Evolutionary conservation across 2,888 invertebrate species (phyloP).

Genomic region (Volucella bombylans): DNA sequence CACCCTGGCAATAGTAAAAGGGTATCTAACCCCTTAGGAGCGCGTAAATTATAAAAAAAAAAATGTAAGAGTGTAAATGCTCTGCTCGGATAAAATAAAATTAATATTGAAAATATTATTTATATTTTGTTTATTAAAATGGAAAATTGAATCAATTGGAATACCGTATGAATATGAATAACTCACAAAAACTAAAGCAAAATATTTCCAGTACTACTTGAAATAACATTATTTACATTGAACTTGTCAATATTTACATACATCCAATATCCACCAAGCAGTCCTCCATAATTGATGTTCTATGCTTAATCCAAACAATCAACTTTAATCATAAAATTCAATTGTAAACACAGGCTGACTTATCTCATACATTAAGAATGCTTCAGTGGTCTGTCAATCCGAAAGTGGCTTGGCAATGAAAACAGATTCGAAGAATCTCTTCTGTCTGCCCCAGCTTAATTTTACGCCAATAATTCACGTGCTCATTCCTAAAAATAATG

Average conservation of each 20-base stretch:
- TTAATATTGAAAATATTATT: too few species aligned
- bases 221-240: too few species aligned
- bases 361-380: constrained; percentile 46
- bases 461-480: constrained; percentile 36
- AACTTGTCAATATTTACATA: constrained; percentile 9
- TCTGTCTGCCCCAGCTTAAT: background rate
- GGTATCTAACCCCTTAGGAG: too few species aligned
- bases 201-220: too few species aligned
- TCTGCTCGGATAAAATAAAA: too few species aligned
- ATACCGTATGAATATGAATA: too few species aligned
- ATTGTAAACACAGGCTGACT: constrained; percentile 44
- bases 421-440: constrained; percentile 23
- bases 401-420: constrained; percentile 51
- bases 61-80: too few species aligned
- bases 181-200: too few species aligned
- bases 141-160: too few species aligned
- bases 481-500: constrained; percentile 55
- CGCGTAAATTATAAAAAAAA: too few species aligned
- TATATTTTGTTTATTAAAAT: too few species aligned
- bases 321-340: constrained; percentile 43
- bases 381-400: constrained; percentile 46
- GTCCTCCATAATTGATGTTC: constrained; percentile 16
- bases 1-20: too few species aligned
- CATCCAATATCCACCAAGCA: background rate
- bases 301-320: constrained; percentile 41